Evolutionary conservation across 92 coral and sea anemone species (phyloP).

Genomic region (Parazoanthus swiftii): DNA sequence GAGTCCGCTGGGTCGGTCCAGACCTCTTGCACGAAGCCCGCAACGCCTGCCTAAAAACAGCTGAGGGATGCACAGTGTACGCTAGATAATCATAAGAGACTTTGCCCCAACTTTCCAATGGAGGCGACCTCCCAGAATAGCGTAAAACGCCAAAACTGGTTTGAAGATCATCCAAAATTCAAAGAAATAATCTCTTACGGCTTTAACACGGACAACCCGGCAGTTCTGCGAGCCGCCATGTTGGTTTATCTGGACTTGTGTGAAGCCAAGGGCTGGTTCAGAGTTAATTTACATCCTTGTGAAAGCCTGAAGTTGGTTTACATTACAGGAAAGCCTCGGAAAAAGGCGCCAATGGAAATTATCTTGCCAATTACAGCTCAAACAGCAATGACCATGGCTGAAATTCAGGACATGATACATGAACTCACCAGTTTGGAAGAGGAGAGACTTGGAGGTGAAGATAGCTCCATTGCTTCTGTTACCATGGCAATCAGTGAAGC

Average conservation of each 20-base stretch:
- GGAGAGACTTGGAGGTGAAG: conserved; percentile 33
- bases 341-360: conserved; percentile 71
- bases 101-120: not conserved
- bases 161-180: conserved; percentile 86
- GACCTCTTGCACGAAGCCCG: not conserved
- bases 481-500: conserved; percentile 83
- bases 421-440: conserved; percentile 60
- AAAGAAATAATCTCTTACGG: conserved; percentile 73
- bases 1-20: conserved; percentile 28
- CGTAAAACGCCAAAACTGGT: conserved; percentile 79
- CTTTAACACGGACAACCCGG: conserved; percentile 52
- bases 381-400: conserved; percentile 59
- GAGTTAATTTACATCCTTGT: conserved; percentile 76
- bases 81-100: not conserved
- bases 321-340: conserved; percentile 87
- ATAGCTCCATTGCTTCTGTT: conserved; percentile 42
- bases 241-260: conserved; percentile 88
- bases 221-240: conserved; percentile 70
- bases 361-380: conserved; percentile 74
- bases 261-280: conserved; percentile 92
- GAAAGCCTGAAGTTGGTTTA: conserved; percentile 71
- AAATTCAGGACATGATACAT: conserved; percentile 57
- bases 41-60: conserved; percentile 55
- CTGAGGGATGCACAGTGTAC: not conserved
- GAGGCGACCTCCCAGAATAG: conserved; percentile 6